These are phyloP conservation scores for Mythimna albipuncta DNA, from an alignment of 2,888 invertebrate genomes.

Conservation along the genomic window DNA sequence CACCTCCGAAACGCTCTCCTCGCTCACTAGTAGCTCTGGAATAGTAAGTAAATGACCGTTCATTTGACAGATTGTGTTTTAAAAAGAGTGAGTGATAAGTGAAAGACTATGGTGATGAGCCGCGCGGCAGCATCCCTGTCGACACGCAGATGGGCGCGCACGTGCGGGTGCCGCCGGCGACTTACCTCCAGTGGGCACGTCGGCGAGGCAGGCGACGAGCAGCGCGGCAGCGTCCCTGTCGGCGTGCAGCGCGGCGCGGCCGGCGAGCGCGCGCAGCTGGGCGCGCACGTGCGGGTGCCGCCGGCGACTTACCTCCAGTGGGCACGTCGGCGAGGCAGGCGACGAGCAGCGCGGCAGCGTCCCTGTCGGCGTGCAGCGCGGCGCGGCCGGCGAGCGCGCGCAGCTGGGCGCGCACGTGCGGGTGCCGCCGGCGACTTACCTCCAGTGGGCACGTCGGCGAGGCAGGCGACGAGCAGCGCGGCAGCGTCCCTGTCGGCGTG, in stretches of 20 bases:
- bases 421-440: conserved; percentile 44
- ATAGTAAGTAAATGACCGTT: neutral
- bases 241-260: conserved; percentile 56
- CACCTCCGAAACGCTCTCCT: conserved; percentile 56
- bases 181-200: conserved; percentile 60
- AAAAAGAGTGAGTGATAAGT: too few relatives aligned
- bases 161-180: neutral
- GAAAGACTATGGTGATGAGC: too few relatives aligned
- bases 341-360: conserved; percentile 64
- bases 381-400: conserved; percentile 78
- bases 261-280: conserved; percentile 75
- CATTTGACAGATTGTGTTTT: too few relatives aligned
- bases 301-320: conserved; percentile 56
- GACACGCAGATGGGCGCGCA: too few relatives aligned
- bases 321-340: conserved; percentile 60
- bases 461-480: conserved; percentile 64
- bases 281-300: neutral
- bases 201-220: conserved; percentile 65
- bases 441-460: conserved; percentile 58
- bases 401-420: conserved; percentile 13
- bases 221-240: conserved; percentile 42
- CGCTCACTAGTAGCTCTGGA: conserved; percentile 70
- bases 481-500: conserved; percentile 50
- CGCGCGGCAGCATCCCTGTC: too few relatives aligned
- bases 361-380: conserved; percentile 17